Conservation (phyloP, 2,797 vertebrate genomes). For the Mus minutoides region DNA sequence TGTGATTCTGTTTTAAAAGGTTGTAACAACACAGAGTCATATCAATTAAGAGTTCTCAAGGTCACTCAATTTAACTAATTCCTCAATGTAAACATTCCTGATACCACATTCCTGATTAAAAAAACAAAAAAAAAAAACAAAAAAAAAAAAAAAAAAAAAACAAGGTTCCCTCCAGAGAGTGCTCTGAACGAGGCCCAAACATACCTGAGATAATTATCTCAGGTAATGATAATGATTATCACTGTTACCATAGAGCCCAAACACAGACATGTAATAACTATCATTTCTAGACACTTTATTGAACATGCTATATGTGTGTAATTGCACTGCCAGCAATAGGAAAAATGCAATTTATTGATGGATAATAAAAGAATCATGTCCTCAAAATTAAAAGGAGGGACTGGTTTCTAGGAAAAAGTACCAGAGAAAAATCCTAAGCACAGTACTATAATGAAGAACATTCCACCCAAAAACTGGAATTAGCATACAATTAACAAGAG, state of each 20-base stretch:
- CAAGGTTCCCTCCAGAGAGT: background rate
- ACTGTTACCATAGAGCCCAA: slow-evolving; percentile 4
- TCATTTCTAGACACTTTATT: slow-evolving; percentile 45
- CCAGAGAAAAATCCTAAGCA: background rate
- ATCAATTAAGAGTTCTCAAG: slow-evolving; percentile 36
- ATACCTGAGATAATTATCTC: slow-evolving; percentile 14
- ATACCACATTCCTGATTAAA: background rate
- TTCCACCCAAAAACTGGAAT: background rate
- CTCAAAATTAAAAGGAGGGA: background rate
- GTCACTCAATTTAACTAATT: slow-evolving; percentile 11
- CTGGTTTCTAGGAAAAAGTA: background rate
- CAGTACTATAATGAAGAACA: background rate
- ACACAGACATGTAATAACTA: slow-evolving; percentile 49
- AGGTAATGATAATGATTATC: too few relatives aligned
- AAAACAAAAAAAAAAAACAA: too few relatives aligned
- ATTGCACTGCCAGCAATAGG: slow-evolving; percentile 36
- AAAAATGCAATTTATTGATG: slow-evolving; percentile 20
- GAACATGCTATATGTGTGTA: background rate
- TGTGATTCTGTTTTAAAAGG: slow-evolving; percentile 61
- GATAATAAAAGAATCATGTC: slow-evolving; percentile 32
- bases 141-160: too few relatives aligned
- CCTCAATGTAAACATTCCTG: background rate
- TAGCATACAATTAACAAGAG: background rate
- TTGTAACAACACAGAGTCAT: slow-evolving; percentile 22
- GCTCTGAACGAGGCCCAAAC: background rate